Evolutionary conservation across 2,113 vertebrate species (phyloP), one percentile per base, ranked within the genome.

Genomic region (Telmatochromis sp.): DNA sequence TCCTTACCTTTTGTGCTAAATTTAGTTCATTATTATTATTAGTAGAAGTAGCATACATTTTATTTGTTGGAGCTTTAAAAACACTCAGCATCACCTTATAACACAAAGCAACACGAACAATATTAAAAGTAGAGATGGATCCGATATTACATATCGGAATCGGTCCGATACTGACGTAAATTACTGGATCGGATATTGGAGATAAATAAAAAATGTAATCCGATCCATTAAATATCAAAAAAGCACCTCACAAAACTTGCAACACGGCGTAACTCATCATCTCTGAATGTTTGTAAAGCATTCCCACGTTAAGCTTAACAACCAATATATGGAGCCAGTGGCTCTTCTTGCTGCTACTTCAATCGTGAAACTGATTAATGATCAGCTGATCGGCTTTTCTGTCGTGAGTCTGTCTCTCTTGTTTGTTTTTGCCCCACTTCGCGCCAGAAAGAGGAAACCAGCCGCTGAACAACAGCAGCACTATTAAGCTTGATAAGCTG

Each of bases 401-500:
- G 50, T n/a, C 3, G 26, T 0, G 1, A n/a, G 5, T 53, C 50
- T 0, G 1, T 53, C 3, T 53, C 51, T 11, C 9, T 53, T 53
- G 1, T 21, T 54, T 11, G n/a, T 54, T 21, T 54, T 2, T 21
- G 1, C 0, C 51, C n/a, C 19, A 53, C n/a, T 53, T 53, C 0
- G 0, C 0, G 0, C 1, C 51, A 53, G 51, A 53, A 21, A 21
- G 51, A 53, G 19, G 1, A 53, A 3, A 53, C 19, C 51, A n/a
- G 9, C 19, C 3, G 51, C 19, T 53, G 19, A 53, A 53, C 51
- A 53, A 53, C 9, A 53, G 19, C 51, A 53, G 2, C 9, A 53
- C 0, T 10, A 23, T n/a, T n/a, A 53, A 53, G 0, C 19, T 53
- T 53, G 19, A 53, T 53, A 6, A 53, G 3, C 19, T 53, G 9